phyloP scores from a whole-genome alignment of 2,888 invertebrate species.

The Nomada fabriciana region DNA sequence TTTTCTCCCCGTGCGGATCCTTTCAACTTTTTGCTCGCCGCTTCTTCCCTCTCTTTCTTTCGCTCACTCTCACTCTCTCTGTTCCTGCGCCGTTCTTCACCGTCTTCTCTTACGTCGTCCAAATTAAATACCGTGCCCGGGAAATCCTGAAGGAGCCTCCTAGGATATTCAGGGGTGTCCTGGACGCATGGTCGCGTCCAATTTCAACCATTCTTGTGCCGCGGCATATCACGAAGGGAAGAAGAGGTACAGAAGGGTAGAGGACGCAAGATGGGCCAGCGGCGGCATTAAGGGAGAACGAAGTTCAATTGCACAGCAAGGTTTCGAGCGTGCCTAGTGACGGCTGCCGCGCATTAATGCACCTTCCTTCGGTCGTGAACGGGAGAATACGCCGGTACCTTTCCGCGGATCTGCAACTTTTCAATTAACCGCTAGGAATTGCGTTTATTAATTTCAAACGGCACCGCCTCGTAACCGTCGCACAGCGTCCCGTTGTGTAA shows the following conservation, averaged over 20 bases:
- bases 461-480: background rate
- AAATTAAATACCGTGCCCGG: constrained; percentile 75
- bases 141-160: constrained; percentile 66
- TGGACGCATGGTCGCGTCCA: constrained; percentile 72
- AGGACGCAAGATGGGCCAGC: constrained; percentile 27
- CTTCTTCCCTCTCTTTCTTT: constrained; percentile 9
- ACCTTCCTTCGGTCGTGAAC: background rate
- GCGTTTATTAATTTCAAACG: constrained; percentile 69
- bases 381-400: background rate
- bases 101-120: constrained; percentile 67
- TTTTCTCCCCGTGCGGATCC: constrained; percentile 31
- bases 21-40: constrained; percentile 29
- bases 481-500: constrained; percentile 29
- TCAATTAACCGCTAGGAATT: constrained; percentile 63
- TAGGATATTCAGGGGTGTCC: constrained; percentile 68
- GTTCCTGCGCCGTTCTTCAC: constrained; percentile 41
- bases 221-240: constrained; percentile 49
- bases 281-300: constrained; percentile 30
- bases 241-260: background rate
- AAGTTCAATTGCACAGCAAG: constrained; percentile 42
- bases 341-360: background rate
- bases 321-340: background rate
- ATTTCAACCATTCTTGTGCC: constrained; percentile 61
- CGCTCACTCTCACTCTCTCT: constrained; percentile 26
- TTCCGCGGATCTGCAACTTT: constrained; percentile 39